A percentile compares a stretch with the other conserved stretches of the same genome.
phyloP scores from a whole-genome alignment of 2,797 vertebrate species.

The Mormyrus hasselquistii region DNA sequence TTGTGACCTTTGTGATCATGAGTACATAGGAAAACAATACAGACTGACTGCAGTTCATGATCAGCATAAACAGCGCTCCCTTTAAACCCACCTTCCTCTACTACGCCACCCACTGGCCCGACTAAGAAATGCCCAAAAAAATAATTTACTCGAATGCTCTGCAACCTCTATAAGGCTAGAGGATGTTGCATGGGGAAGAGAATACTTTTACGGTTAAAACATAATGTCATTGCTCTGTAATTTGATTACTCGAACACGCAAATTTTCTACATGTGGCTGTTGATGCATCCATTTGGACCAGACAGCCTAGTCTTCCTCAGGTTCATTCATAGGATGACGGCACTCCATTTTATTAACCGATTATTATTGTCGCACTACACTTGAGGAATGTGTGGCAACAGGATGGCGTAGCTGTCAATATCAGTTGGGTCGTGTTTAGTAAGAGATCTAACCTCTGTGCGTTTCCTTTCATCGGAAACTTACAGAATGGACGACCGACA shows the following conservation, averaged over 20 bases:
- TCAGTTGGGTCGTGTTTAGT: conserved; percentile 25
- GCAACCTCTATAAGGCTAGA: not conserved
- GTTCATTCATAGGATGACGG: conserved; percentile 26
- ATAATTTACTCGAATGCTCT: not conserved
- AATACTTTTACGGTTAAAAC: not conserved
- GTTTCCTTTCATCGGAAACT: not conserved
- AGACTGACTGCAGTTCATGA: not conserved
- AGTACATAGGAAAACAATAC: not conserved
- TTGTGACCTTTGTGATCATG: not conserved
- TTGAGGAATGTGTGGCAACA: conserved; percentile 17
- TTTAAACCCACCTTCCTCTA: not conserved
- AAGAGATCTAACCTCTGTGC: conserved; percentile 25
- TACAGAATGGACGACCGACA: not conserved
- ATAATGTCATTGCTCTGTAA: conserved; percentile 28
- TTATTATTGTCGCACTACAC: conserved; percentile 31
- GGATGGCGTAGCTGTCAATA: conserved; percentile 2
- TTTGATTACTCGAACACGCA: conserved; percentile 9
- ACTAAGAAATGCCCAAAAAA: not conserved
- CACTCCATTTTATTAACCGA: conserved; percentile 28
- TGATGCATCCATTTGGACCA: conserved; percentile 26
- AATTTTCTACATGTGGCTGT: conserved; percentile 15
- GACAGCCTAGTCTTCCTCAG: conserved; percentile 7
- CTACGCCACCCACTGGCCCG: not conserved
- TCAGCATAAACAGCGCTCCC: not conserved
- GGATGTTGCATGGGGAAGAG: not conserved